These are phyloP conservation scores for Neostethus bicornis DNA, from an alignment of 2,797 vertebrate species.

Conservation along the genomic window DNA sequence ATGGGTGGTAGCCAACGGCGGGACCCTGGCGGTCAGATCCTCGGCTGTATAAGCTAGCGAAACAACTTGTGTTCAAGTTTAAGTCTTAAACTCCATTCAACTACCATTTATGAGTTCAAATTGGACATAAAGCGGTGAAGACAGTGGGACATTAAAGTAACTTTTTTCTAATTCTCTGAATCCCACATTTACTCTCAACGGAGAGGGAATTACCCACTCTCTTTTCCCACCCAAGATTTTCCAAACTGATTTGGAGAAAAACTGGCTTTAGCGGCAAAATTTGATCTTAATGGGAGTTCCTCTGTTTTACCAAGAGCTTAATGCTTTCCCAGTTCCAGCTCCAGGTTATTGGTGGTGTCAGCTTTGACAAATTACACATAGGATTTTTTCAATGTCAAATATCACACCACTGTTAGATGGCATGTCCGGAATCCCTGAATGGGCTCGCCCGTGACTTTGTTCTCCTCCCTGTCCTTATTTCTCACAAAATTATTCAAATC, in stretches of 20 bases:
- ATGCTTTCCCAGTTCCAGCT: constrained; percentile 59
- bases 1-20: no score
- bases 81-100: no score
- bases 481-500: constrained; percentile 33
- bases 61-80: no score
- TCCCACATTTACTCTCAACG: neutral
- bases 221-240: constrained; percentile 47
- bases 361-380: constrained; percentile 62
- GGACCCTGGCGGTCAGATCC: no score
- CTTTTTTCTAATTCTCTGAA: constrained; percentile 4
- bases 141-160: neutral
- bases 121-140: neutral
- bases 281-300: constrained; percentile 63
- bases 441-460: constrained; percentile 33
- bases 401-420: constrained; percentile 49
- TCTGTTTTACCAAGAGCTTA: constrained; percentile 63
- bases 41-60: no score
- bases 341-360: constrained; percentile 55
- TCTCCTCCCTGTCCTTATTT: constrained; percentile 42
- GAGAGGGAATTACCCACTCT: constrained; percentile 29
- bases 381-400: constrained; percentile 62
- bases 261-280: constrained; percentile 56
- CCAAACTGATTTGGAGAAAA: constrained; percentile 40
- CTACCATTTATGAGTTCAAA: no score
- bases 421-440: constrained; percentile 46